phyloP scores from a whole-genome alignment of 2,797 vertebrate species.

The Karalla daura region DNA sequence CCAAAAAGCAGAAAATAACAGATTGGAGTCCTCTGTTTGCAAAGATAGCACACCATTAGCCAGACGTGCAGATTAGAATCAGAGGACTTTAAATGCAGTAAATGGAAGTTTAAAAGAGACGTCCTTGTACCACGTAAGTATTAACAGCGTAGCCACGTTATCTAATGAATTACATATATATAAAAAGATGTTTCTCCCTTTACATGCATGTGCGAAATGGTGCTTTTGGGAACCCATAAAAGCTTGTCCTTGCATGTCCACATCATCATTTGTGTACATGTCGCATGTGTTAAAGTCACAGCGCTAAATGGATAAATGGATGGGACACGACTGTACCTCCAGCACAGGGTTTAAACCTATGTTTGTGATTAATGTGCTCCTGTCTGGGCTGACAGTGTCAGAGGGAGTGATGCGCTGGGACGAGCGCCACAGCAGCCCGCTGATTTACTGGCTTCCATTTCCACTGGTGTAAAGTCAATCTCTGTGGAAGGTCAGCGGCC shows the following conservation, averaged over 20 bases:
- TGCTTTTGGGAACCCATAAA: constrained; percentile 2
- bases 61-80: constrained; percentile 46
- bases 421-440: constrained; percentile 62
- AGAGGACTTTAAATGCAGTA: constrained; percentile 4
- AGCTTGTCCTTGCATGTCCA: constrained; percentile 16
- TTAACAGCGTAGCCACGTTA: background rate
- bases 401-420: constrained; percentile 84
- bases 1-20: constrained; percentile 54
- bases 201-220: background rate
- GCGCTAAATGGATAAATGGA: constrained; percentile 75
- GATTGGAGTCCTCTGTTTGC: constrained; percentile 46
- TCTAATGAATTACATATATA: background rate
- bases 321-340: constrained; percentile 60
- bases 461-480: constrained; percentile 90
- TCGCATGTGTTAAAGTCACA: constrained; percentile 47
- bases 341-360: constrained; percentile 44
- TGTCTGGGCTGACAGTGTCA: constrained; percentile 82
- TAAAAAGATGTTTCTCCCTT: background rate
- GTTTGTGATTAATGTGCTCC: constrained; percentile 79
- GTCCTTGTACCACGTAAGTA: background rate
- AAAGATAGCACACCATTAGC: constrained; percentile 43
- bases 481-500: constrained; percentile 90
- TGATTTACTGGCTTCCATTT: constrained; percentile 92
- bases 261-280: constrained; percentile 30
- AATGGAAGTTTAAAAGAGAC: background rate